Evolutionary conservation across 2,113 vertebrate genomes (phyloP).

Genomic region (Bos taurus): DNA sequence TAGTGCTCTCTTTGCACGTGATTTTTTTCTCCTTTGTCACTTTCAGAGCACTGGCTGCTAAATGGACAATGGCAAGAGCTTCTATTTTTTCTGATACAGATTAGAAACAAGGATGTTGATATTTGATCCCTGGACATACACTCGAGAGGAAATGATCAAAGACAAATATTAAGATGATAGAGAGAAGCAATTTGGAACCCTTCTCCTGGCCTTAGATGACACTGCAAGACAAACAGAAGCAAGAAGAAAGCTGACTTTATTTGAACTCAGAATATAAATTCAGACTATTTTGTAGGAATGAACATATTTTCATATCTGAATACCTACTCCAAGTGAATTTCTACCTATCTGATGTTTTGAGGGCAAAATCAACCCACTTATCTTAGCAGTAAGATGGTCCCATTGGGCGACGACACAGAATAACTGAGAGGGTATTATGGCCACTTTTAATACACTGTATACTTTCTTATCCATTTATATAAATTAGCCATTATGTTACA

Average conservation of each 20-base stretch:
- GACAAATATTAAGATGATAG: neutral
- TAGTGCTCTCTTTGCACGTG: rapidly evolving
- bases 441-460: neutral
- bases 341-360: neutral
- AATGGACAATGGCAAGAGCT: too few relatives aligned
- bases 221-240: neutral
- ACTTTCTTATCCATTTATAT: neutral
- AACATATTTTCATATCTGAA: neutral
- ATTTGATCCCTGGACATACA: neutral
- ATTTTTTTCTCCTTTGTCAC: neutral
- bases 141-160: neutral
- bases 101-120: neutral
- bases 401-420: neutral
- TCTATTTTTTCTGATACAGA: neutral
- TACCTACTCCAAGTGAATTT: neutral
- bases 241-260: neutral
- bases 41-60: neutral
- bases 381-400: neutral
- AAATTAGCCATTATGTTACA: neutral
- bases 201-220: neutral
- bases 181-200: neutral
- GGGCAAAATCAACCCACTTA: neutral
- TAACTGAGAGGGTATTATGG: neutral
- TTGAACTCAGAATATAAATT: neutral
- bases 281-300: neutral